phyloP scores from a whole-genome alignment of 2,797 vertebrate species.

The Eulemur albifrons region DNA sequence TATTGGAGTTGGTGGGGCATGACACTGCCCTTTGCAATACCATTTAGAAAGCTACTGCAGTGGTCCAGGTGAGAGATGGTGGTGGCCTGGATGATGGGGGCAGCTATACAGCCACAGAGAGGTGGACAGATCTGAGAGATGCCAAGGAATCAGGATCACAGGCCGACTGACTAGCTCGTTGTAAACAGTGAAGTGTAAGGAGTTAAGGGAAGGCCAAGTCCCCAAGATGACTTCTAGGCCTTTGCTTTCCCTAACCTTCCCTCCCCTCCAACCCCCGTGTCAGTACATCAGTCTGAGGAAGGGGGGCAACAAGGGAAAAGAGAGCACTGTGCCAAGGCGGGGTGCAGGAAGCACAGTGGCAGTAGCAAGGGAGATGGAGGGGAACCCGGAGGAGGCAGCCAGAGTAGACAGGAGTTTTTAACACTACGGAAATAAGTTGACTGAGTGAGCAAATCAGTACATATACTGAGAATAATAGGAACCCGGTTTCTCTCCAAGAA shows the following conservation, averaged over 20 bases:
- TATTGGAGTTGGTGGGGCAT: neutral
- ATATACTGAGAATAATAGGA: neutral
- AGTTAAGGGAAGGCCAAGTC: neutral
- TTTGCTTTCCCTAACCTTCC: neutral
- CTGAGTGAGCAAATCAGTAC: neutral
- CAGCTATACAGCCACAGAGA: neutral
- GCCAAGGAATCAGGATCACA: neutral
- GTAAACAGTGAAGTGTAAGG: neutral
- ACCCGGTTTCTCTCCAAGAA: neutral
- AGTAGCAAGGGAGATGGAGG: neutral
- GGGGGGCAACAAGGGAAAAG: rapidly evolving
- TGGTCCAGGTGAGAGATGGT: neutral
- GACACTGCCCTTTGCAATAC: neutral
- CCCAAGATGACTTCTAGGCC: neutral
- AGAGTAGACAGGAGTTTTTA: neutral
- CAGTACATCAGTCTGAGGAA: neutral
- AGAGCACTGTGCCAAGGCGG: rapidly evolving
- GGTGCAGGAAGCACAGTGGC: too few relatives aligned
- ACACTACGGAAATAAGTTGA: too few relatives aligned
- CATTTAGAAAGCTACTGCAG: neutral
- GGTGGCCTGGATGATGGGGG: neutral
- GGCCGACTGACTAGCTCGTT: neutral
- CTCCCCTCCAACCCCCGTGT: too few relatives aligned
- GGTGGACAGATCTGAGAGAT: neutral
- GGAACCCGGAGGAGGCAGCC: neutral